Base-by-base conservation (phyloP, 64 coral and sea anemone genomes). In the Dendronephthya gigantea region DNA sequence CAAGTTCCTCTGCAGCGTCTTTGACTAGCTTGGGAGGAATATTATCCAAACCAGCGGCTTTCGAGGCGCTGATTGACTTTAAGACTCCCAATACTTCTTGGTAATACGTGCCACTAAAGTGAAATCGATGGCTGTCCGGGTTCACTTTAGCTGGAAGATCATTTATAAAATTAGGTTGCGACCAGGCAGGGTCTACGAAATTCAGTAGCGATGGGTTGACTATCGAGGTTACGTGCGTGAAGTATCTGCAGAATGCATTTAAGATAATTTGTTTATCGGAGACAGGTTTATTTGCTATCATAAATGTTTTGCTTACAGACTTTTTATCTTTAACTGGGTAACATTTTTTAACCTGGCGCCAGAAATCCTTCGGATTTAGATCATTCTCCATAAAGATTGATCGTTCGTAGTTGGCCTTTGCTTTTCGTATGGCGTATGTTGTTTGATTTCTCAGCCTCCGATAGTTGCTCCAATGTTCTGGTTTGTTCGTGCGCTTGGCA, bases 371-470 rank as follows among this genome's bases (percentile, higher is more conserved):
- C 3, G 69, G 69, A 16, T 75, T 75, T 4, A 75, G n/a, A 75
- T 75, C 69, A 75, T 75, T 75, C 69, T 75, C 35, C 69, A 75
- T 75, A 29, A 75, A 75, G 35, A 75, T 75, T 29, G 30, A 75
- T 58, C 13, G 51, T 58, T 58, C 51, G 22, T 58, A 58, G 22
- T 58, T 58, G 51, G 51, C 51, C 13, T 58, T 58, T 9, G 22
- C 51, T 58, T 58, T 4, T 11, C 11, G 4, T 45, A 45, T 45
- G 11, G 41, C 41, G 5, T 3, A 66, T 3, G 58, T 66, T 6
- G 14, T 14, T 66, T 3, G 5, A 14, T 66, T 66, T 66, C 58
- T 3, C 58, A 66, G 58, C 3, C 58, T 3, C 58, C 2, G 3
- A 66, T 66, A 66, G 29, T 3, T 66, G 4, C 4, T 6, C 58